phyloP scores from a whole-genome alignment of 2,888 invertebrate species.

The Ophonus ardosiacus region DNA sequence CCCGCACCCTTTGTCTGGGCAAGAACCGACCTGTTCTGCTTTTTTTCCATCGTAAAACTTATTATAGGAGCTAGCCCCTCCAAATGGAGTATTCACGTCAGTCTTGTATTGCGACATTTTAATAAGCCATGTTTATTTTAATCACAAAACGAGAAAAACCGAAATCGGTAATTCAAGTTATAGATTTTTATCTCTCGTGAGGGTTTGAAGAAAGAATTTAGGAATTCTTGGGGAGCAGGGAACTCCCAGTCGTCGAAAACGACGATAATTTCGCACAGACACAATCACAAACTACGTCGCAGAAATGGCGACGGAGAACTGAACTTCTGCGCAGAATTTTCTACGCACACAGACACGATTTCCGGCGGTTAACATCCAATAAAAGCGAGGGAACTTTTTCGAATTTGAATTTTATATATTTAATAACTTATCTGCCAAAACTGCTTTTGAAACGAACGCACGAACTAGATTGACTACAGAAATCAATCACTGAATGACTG shows the following conservation, averaged over 20 bases:
- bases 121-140: slow-evolving; percentile 87
- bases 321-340: slow-evolving; percentile 62
- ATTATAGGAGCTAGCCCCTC: slow-evolving; percentile 80
- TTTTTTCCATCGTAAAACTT: slow-evolving; percentile 85
- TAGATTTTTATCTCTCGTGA: slow-evolving; percentile 67
- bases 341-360: not conserved
- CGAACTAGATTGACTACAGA: no score
- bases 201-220: slow-evolving; percentile 71
- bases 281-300: slow-evolving; percentile 80
- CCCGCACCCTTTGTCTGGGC: slow-evolving; percentile 83
- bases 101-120: slow-evolving; percentile 87
- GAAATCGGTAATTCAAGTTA: slow-evolving; percentile 25
- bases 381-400: not conserved
- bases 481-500: no score
- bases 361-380: not conserved
- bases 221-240: slow-evolving; percentile 78
- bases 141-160: slow-evolving; percentile 78
- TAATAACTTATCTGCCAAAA: no score
- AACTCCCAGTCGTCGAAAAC: slow-evolving; percentile 84
- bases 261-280: slow-evolving; percentile 78
- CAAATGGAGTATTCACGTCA: slow-evolving; percentile 85
- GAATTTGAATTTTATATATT: not conserved
- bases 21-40: slow-evolving; percentile 83
- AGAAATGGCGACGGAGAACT: slow-evolving; percentile 83
- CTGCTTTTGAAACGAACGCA: no score